These are phyloP conservation scores for Orius insidiosus DNA, from an alignment of 1,140 invertebrate species.

Conservation along the genomic window DNA sequence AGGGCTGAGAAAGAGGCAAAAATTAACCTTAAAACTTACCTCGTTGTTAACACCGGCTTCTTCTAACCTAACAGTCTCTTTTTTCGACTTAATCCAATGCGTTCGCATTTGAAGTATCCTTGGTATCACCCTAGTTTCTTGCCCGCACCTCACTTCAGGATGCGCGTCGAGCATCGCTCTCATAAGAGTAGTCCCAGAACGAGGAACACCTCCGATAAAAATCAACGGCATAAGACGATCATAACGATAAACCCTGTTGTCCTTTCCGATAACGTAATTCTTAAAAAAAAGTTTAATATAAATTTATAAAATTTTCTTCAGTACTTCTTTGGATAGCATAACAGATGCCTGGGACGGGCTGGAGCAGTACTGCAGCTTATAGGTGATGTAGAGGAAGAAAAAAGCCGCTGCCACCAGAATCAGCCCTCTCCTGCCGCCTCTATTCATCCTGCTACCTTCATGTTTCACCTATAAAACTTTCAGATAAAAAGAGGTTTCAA, in stretches of 20 bases:
- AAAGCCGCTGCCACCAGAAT: too few relatives aligned
- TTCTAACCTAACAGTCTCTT: conserved; percentile 68
- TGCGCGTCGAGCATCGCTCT: conserved; percentile 97
- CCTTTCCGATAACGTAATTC: conserved; percentile 41
- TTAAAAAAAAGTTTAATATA: conserved; percentile 24
- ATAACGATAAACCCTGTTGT: conserved; percentile 50
- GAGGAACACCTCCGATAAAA: conserved; percentile 92
- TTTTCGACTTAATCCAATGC: conserved; percentile 83
- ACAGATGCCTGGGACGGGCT: conserved; percentile 15
- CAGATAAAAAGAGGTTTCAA: not conserved
- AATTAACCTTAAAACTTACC: too few relatives aligned
- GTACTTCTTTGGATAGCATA: conserved; percentile 22
- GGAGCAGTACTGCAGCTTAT: too few relatives aligned
- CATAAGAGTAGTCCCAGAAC: conserved; percentile 93
- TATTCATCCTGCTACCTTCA: conserved; percentile 16
- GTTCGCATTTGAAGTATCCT: conserved; percentile 77
- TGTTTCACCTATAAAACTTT: conserved; percentile 22
- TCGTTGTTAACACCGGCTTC: conserved; percentile 67
- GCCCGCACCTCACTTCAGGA: conserved; percentile 93
- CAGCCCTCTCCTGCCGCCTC: too few relatives aligned
- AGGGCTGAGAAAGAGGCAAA: too few relatives aligned
- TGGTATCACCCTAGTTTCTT: conserved; percentile 94
- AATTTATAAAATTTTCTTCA: not conserved
- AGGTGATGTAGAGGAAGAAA: too few relatives aligned
- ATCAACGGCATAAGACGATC: conserved; percentile 80